A percentile compares a stretch with the other conserved stretches of the same genome.
phyloP scores from a whole-genome alignment of 2,113 vertebrate genomes.

The Toxotes jaculatrix region DNA sequence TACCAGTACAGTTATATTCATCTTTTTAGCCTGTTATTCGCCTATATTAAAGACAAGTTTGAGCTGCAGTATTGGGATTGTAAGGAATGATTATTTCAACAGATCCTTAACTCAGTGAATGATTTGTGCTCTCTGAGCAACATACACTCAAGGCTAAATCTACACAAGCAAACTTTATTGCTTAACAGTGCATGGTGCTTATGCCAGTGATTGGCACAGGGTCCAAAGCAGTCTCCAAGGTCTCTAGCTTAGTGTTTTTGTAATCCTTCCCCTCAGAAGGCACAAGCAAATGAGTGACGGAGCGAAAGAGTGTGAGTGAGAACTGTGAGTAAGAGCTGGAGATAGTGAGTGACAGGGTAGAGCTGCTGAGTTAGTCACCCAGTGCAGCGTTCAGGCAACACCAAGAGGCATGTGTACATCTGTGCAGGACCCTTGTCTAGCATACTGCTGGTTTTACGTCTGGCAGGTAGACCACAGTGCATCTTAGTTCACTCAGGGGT shows the following conservation, averaged over 20 bases:
- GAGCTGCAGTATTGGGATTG: background rate
- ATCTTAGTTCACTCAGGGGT: background rate
- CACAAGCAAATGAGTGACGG: background rate
- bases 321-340: constrained; percentile 3
- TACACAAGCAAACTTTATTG: constrained; percentile 20
- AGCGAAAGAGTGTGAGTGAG: background rate
- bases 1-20: background rate
- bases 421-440: constrained; percentile 17
- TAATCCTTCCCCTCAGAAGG: constrained; percentile 29
- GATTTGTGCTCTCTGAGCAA: constrained; percentile 29
- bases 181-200: constrained; percentile 24
- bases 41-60: background rate
- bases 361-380: background rate
- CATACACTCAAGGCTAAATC: background rate
- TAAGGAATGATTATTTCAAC: background rate
- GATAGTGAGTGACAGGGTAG: constrained; percentile 9
- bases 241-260: constrained; percentile 33
- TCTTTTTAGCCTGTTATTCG: background rate
- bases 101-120: constrained; percentile 1
- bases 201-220: constrained; percentile 10
- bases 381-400: background rate
- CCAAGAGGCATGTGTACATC: background rate
- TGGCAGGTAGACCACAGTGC: constrained; percentile 1
- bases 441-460: constrained; percentile 17
- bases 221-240: constrained; percentile 25